These are phyloP conservation scores for Timema podura DNA, from an alignment of 2,888 invertebrate species.

Conservation along the genomic window DNA sequence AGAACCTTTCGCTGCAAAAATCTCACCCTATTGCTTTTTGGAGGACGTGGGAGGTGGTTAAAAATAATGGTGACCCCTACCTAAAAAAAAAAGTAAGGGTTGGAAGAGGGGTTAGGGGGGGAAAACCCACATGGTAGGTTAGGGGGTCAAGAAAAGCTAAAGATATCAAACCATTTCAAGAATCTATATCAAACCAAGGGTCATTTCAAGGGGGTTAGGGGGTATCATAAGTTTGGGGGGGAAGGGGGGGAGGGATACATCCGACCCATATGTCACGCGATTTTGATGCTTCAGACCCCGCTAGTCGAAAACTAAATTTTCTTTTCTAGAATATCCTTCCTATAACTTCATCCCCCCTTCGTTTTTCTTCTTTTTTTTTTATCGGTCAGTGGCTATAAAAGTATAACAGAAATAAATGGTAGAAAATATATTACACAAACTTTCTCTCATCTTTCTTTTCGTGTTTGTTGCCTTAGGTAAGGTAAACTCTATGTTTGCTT, in stretches of 20 bases:
- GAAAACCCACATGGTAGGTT: constrained; percentile 12
- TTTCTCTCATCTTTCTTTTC: too few relatives aligned
- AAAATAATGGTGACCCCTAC: too few relatives aligned
- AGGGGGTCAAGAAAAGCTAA: not conserved
- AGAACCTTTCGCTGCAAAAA: not conserved
- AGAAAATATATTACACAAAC: too few relatives aligned
- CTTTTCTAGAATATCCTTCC: too few relatives aligned
- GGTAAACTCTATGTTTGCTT: too few relatives aligned
- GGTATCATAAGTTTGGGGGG: not conserved
- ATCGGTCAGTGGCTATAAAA: constrained; percentile 20
- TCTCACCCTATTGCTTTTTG: too few relatives aligned
- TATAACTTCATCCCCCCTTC: too few relatives aligned
- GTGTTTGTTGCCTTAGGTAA: too few relatives aligned
- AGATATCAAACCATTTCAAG: constrained; percentile 20
- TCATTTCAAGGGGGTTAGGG: constrained; percentile 21
- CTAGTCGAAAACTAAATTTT: too few relatives aligned
- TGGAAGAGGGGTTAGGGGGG: too few relatives aligned
- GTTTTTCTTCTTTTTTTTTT: constrained; percentile 11
- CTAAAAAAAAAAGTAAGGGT: too few relatives aligned
- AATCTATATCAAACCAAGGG: constrained; percentile 30
- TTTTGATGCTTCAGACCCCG: constrained; percentile 7
- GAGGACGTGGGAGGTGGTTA: too few relatives aligned
- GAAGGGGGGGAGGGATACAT: constrained; percentile 7
- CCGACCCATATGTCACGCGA: constrained; percentile 10
- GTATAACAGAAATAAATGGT: constrained; percentile 10